phyloP scores from a whole-genome alignment of 23 tunicate species.

The Halocynthia roretzi region DNA sequence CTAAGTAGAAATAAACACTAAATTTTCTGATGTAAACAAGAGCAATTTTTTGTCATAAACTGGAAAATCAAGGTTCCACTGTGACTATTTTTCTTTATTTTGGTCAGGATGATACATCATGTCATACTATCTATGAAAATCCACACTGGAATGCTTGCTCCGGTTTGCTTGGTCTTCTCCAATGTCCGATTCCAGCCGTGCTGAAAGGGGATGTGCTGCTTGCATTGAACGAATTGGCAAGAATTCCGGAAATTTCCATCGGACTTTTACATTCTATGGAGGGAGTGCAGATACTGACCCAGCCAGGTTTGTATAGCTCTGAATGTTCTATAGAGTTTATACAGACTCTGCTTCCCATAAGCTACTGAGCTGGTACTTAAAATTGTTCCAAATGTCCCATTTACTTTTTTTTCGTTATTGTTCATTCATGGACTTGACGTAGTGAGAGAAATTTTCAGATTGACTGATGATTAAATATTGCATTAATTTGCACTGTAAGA shows the following conservation, averaged over 20 bases:
- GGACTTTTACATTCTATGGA: constrained; percentile 66
- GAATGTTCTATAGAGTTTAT: background rate
- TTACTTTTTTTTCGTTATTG: no score
- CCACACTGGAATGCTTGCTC: constrained; percentile 66
- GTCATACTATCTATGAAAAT: constrained; percentile 66
- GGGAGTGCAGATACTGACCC: constrained; percentile 39
- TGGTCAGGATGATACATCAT: constrained; percentile 78
- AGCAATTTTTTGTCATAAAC: no score
- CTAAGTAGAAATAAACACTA: no score
- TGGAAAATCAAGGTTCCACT: background rate
- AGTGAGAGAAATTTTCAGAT: no score
- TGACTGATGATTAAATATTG: no score
- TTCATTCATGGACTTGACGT: no score
- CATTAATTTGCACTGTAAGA: no score
- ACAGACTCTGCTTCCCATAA: no score
- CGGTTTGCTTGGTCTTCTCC: constrained; percentile 76
- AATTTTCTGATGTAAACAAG: no score
- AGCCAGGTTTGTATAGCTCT: constrained; percentile 1
- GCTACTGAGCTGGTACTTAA: no score
- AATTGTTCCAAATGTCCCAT: no score
- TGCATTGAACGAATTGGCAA: constrained; percentile 56
- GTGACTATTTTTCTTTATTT: background rate
- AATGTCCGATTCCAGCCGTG: constrained; percentile 74
- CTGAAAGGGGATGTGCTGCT: constrained; percentile 77
- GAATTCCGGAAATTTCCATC: constrained; percentile 54